phyloP scores from a whole-genome alignment of 2,113 vertebrate species.

The Polyodon spathula region DNA sequence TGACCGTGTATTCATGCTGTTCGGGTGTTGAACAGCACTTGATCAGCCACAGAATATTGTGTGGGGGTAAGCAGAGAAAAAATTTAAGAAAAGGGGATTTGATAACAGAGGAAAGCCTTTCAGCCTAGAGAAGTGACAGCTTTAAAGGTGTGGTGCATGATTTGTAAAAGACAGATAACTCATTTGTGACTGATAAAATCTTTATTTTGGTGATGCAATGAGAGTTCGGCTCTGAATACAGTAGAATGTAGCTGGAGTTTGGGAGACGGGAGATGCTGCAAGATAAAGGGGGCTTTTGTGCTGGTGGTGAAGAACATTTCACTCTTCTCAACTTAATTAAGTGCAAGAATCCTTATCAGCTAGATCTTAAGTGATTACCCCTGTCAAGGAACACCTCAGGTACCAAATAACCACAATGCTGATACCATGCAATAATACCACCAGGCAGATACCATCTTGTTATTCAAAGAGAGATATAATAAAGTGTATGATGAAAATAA shows the following conservation, averaged over 20 bases:
- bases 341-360: constrained; percentile 1
- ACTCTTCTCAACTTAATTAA: constrained; percentile 2
- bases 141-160: background rate
- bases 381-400: background rate
- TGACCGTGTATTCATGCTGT: constrained; percentile 1
- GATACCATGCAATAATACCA: too few relatives aligned
- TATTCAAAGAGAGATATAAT: too few relatives aligned
- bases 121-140: background rate
- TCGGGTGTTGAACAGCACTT: constrained; percentile 13
- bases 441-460: too few relatives aligned
- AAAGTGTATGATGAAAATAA: too few relatives aligned
- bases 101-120: background rate
- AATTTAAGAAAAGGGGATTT: background rate
- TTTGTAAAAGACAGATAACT: too few relatives aligned
- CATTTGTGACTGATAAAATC: background rate
- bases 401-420: background rate
- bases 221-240: background rate
- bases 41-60: constrained; percentile 14
- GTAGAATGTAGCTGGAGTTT: background rate
- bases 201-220: constrained; percentile 1
- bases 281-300: background rate
- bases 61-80: constrained; percentile 9
- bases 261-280: background rate
- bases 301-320: background rate
- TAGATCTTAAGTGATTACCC: background rate